Percentiles rank a stretch among this genome's conserved stretches.
These are phyloP conservation scores for Colius striatus DNA, from an alignment of 2,113 vertebrate genomes.

Conservation along the genomic window DNA sequence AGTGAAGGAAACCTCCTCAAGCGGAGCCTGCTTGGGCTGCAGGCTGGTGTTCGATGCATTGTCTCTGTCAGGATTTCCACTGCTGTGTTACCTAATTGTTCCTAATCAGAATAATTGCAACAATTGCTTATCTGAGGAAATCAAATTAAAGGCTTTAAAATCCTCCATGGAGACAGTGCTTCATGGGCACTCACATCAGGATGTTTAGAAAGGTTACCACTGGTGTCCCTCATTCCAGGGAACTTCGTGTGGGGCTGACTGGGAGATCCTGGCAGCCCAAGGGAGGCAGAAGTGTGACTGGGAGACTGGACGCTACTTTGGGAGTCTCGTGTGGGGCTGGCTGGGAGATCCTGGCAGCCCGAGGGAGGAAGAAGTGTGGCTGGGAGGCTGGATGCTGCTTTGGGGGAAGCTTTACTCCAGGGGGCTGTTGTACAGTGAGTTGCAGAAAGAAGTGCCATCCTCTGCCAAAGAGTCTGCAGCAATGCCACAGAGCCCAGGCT, in stretches of 20 bases:
- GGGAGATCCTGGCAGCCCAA: not conserved
- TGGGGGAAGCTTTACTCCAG: not conserved
- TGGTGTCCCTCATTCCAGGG: not conserved
- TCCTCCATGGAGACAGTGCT: conserved; percentile 62
- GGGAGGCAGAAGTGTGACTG: not conserved
- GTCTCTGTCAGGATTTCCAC: conserved; percentile 70
- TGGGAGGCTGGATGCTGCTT: not conserved
- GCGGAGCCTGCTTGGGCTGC: conserved; percentile 38
- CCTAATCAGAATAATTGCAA: conserved; percentile 80
- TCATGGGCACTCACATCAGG: conserved; percentile 44
- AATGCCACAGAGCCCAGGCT: not conserved
- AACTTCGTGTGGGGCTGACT: not conserved
- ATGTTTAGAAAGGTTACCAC: conserved; percentile 51
- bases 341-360: not conserved
- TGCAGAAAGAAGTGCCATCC: accelerated
- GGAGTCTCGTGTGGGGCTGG: not conserved
- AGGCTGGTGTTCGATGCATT: conserved; percentile 46
- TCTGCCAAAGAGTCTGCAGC: not conserved
- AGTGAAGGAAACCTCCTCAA: conserved; percentile 67
- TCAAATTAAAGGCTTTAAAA: conserved; percentile 77
- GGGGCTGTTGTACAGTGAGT: accelerated
- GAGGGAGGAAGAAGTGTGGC: not conserved
- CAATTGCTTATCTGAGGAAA: conserved; percentile 76
- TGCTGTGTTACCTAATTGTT: conserved; percentile 75
- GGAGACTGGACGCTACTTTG: no score